Evolutionary conservation across 2,888 invertebrate genomes (phyloP), one percentile per base, ranked within the genome.

Genomic region (Drosophila pegasa): DNA sequence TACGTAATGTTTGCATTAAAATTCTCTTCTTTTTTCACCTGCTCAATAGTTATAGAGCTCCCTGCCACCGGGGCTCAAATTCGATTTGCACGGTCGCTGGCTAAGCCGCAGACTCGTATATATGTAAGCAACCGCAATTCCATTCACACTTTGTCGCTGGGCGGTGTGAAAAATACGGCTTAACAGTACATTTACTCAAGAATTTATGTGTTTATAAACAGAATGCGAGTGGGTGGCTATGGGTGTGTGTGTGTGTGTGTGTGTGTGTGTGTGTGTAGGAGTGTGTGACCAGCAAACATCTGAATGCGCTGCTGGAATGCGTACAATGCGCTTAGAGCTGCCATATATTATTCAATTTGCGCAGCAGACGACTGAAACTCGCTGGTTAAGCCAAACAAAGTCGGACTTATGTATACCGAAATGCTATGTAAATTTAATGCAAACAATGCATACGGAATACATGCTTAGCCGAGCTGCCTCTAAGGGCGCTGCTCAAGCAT

Each of bases 201-300:
- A 78, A 89, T 88, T 89, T 88, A 88, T 89, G 78, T 67, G 81
- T 76, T 81, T 85, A 86, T 87, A 85, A 87, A 69, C 55, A 70
- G 47, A 14, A 47, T 47, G 16, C 20, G 47, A 25, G 45, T 38
- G 35, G 20, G 43, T 51, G 16, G 29, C 25, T 33, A 29, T 37
- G 55, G 18, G 35, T 50, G 20, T 27, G 27, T 12, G 25, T 37
- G 29, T 18, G n/a, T 47, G 40, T 6, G 43, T 5, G 33, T 47
- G 47, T n/a, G 47, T 25, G 27, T 2, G 50, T 18, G 10, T 41
- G 25, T 37, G 14, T 10, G 35, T 37, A 6, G 2, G 35, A 2
- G 33, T 9, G 33, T 56, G 35, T 47, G 51, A 41, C 29, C 51
- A 18, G 33, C 33, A 62, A 58, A 40, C 48, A 67, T 45, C 40